A percentile compares a stretch with the other conserved stretches of the same genome.
These are phyloP conservation scores for Drosophila prolongata DNA, from an alignment of 2,888 invertebrate species.

Conservation along the genomic window DNA sequence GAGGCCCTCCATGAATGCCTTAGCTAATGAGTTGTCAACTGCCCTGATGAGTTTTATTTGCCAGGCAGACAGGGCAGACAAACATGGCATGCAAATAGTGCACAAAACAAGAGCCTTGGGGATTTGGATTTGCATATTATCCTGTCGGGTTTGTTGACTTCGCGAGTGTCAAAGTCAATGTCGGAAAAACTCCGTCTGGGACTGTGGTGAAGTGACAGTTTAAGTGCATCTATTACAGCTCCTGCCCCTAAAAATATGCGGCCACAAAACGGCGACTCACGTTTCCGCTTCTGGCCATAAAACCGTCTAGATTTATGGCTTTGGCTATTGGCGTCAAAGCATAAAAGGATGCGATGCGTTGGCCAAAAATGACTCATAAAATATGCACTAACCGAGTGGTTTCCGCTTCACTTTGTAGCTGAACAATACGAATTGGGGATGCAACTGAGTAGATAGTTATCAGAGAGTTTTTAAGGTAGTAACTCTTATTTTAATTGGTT, in stretches of 20 bases:
- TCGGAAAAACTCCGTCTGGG: constrained; percentile 25
- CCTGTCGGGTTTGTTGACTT: constrained; percentile 42
- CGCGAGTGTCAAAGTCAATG: constrained; percentile 52
- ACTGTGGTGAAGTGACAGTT: constrained; percentile 31
- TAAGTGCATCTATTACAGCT: constrained; percentile 37
- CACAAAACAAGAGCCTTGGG: constrained; percentile 9
- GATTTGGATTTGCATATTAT: constrained; percentile 52
- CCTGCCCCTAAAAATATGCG: constrained; percentile 10
- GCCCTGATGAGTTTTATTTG: constrained; percentile 54
- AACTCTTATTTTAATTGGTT: too few species aligned
- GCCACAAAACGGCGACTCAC: constrained; percentile 27
- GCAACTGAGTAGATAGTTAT: too few species aligned
- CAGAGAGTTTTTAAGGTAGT: neutral
- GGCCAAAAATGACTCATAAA: constrained; percentile 31
- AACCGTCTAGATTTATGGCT: constrained; percentile 27
- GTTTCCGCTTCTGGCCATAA: constrained; percentile 39
- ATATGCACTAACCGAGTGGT: neutral
- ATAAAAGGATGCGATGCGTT: constrained; percentile 31
- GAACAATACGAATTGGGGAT: neutral
- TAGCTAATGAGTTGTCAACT: constrained; percentile 74
- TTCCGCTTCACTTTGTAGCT: neutral
- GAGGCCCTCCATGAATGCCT: constrained; percentile 23
- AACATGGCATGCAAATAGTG: constrained; percentile 14
- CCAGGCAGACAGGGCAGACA: constrained; percentile 34
- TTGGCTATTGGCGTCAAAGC: constrained; percentile 20